Conservation (phyloP, 2,797 vertebrate genomes). For the Sebastes minor region DNA sequence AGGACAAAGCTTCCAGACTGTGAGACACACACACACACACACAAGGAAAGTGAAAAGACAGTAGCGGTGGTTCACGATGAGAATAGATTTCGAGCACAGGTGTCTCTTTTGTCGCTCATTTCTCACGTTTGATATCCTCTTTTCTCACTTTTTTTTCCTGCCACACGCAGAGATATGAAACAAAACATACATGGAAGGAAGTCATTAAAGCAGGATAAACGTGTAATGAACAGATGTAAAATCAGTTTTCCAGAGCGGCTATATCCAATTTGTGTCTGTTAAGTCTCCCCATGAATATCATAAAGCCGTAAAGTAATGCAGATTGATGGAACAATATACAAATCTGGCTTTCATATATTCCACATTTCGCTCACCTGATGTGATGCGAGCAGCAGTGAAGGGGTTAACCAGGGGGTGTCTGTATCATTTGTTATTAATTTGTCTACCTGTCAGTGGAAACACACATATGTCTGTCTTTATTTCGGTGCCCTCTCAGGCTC, state of each 20-base stretch:
- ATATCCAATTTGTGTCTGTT: not conserved
- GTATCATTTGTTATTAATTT: conserved; percentile 83
- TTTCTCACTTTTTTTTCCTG: not conserved
- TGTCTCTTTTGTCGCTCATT: conserved; percentile 14
- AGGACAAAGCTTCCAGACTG: conserved; percentile 59
- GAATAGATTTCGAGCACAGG: not conserved
- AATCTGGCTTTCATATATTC: not conserved
- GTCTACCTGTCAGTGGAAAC: conserved; percentile 82
- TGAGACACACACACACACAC: conserved; percentile 41
- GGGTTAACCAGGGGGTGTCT: conserved; percentile 55
- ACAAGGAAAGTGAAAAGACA: conserved; percentile 34
- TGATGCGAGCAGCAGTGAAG: not conserved
- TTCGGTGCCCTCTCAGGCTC: conserved; percentile 80
- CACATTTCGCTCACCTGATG: not conserved
- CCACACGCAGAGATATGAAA: not conserved
- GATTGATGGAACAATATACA: not conserved
- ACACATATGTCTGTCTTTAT: conserved; percentile 84
- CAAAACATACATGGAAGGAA: not conserved
- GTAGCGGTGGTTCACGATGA: conserved; percentile 36
- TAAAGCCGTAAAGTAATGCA: not conserved
- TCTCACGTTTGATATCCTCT: not conserved
- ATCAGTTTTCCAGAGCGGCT: not conserved
- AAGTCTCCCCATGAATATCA: not conserved
- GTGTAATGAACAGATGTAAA: not conserved
- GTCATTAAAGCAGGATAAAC: not conserved